A percentile compares a stretch with the other conserved stretches of the same genome.
Conservation (phyloP, 1,140 invertebrate species). For the Caenorhabditis brenneri region DNA sequence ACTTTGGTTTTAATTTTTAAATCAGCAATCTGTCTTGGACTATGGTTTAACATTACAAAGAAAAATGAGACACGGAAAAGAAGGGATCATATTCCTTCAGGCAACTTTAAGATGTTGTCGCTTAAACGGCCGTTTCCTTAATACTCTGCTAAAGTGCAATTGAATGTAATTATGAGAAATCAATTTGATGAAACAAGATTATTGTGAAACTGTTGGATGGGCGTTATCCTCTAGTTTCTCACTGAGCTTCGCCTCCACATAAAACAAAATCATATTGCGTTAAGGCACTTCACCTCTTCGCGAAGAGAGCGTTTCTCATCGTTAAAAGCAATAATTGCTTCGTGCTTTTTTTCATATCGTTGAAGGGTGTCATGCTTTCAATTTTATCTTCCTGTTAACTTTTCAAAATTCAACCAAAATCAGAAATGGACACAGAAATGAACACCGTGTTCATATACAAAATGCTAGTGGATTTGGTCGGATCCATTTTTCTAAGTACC, state of each 20-base stretch:
- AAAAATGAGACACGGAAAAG: neutral
- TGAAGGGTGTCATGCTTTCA: neutral
- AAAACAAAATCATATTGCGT: slow-evolving; percentile 43
- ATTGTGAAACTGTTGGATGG: too few relatives aligned
- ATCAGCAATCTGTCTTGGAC: slow-evolving; percentile 30
- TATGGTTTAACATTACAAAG: slow-evolving; percentile 38
- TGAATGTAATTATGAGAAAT: too few relatives aligned
- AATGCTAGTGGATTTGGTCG: too few relatives aligned
- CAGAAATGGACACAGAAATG: too few relatives aligned
- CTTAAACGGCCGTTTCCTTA: neutral
- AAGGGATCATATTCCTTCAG: slow-evolving; percentile 41
- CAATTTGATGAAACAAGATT: too few relatives aligned
- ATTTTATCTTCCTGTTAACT: neutral
- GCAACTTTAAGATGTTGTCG: slow-evolving; percentile 24
- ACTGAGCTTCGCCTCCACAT: slow-evolving; percentile 1
- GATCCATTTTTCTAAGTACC: too few relatives aligned
- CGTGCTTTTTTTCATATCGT: neutral
- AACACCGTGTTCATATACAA: too few relatives aligned
- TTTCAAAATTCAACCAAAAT: neutral
- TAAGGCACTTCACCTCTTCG: slow-evolving; percentile 11
- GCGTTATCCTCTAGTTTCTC: too few relatives aligned
- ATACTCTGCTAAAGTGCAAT: slow-evolving; percentile 27
- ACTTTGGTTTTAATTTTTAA: too few relatives aligned
- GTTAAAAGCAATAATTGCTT: slow-evolving; percentile 34
- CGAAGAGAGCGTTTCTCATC: slow-evolving; percentile 28